Evolutionary conservation across 1,140 invertebrate genomes (phyloP).

Genomic region (Panonychus citri): DNA sequence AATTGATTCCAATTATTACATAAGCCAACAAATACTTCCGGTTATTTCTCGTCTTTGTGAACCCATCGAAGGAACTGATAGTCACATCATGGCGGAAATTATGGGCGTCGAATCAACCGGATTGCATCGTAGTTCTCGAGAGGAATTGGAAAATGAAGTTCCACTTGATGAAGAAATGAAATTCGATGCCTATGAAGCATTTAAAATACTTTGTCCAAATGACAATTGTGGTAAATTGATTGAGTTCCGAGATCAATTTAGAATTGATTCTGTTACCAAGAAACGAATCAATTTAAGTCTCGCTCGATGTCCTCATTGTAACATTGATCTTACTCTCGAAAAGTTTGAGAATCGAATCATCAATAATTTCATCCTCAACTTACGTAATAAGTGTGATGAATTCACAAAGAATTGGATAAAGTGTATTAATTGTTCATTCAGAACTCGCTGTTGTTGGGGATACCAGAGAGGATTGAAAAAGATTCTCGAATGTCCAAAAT

Average conservation of each 20-base stretch:
- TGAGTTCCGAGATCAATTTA: constrained; percentile 1
- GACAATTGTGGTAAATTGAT: neutral
- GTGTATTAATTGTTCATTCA: constrained; percentile 61
- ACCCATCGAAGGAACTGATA: constrained; percentile 79
- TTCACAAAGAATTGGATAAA: constrained; percentile 38
- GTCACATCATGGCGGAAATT: constrained; percentile 61
- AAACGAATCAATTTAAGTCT: constrained; percentile 2
- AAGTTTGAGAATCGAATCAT: constrained; percentile 2
- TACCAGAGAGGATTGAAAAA: constrained; percentile 34
- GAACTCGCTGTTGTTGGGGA: constrained; percentile 25
- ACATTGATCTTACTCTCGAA: neutral
- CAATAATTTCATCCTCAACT: constrained; percentile 5
- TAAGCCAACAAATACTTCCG: constrained; percentile 70
- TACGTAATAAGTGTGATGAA: neutral
- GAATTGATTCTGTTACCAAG: neutral
- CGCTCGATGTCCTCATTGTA: constrained; percentile 5
- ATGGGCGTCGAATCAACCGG: constrained; percentile 34
- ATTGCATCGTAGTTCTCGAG: neutral
- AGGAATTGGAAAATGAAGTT: neutral
- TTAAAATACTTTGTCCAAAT: constrained; percentile 6
- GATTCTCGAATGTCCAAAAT: constrained; percentile 49
- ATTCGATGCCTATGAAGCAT: constrained; percentile 7
- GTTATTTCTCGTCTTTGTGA: constrained; percentile 81
- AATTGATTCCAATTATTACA: constrained; percentile 53
- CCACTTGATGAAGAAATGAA: neutral